Evolutionary conservation across 1,140 invertebrate genomes (phyloP).

Genomic region (Cydia pomonella): DNA sequence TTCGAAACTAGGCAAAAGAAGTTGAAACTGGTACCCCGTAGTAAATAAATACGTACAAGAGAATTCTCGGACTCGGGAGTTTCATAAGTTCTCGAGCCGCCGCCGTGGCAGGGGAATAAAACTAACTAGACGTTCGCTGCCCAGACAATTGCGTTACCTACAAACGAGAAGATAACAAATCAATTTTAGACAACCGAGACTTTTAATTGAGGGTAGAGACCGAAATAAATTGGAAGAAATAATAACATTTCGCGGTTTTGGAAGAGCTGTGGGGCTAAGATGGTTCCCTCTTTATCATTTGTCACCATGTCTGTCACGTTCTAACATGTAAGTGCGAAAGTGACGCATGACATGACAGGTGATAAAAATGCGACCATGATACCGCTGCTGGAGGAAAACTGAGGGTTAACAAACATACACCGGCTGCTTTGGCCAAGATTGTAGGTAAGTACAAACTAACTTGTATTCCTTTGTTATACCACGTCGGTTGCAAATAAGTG

Average conservation of each 20-base stretch:
- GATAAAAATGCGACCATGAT: too few species aligned
- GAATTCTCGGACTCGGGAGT: constrained; percentile 28
- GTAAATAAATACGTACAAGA: constrained; percentile 31
- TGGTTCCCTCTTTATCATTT: too few species aligned
- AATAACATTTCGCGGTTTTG: constrained; percentile 57
- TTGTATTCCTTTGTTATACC: too few species aligned
- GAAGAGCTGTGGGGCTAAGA: too few species aligned
- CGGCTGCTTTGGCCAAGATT: background rate
- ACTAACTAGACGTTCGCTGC: constrained; percentile 42
- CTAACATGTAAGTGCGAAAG: too few species aligned
- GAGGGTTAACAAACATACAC: background rate
- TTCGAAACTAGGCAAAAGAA: constrained; percentile 29
- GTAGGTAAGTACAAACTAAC: too few species aligned
- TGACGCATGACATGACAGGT: too few species aligned
- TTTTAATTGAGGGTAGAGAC: constrained; percentile 55
- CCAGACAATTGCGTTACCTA: constrained; percentile 59
- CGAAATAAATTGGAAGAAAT: constrained; percentile 57
- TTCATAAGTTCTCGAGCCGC: constrained; percentile 32
- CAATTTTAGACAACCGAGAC: constrained; percentile 53
- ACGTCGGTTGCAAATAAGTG: too few species aligned
- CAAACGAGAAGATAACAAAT: constrained; percentile 55
- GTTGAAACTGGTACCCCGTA: constrained; percentile 11
- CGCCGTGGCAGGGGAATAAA: constrained; percentile 46
- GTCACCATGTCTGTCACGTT: too few species aligned
- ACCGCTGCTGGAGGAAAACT: background rate